Evolutionary conservation across 2,888 invertebrate genomes (phyloP).

Genomic region (Drosophila kambysellisi): DNA sequence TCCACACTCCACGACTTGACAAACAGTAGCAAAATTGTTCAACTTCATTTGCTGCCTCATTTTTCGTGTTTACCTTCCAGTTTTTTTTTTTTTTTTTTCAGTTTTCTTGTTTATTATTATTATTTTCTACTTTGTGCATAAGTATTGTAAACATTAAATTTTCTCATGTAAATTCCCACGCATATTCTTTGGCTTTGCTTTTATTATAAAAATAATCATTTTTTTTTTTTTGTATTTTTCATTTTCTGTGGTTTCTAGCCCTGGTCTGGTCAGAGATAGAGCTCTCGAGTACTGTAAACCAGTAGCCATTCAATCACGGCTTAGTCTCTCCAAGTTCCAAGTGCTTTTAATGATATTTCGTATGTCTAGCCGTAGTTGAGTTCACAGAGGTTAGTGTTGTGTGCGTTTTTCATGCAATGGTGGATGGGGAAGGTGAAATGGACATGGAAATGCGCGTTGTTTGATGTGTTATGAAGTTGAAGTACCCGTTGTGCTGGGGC

Average conservation of each 20-base stretch:
- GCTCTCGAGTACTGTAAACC: conserved; percentile 28
- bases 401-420: conserved; percentile 12
- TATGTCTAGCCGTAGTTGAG: conserved; percentile 24
- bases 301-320: conserved; percentile 50
- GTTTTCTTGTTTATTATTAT: conserved; percentile 37
- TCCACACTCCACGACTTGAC: conserved; percentile 42
- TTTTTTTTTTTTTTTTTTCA: conserved; percentile 15
- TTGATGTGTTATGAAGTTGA: conserved; percentile 52
- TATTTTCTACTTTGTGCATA: conserved; percentile 46
- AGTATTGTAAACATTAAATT: conserved; percentile 54
- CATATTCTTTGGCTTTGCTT: conserved; percentile 51
- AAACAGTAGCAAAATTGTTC: conserved; percentile 75
- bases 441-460: conserved; percentile 22
- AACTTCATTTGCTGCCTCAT: conserved; percentile 68
- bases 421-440: not conserved
- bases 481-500: conserved; percentile 42
- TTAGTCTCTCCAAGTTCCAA: conserved; percentile 12
- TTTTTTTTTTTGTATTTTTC: conserved; percentile 20
- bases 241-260: conserved; percentile 33
- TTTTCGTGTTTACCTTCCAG: conserved; percentile 45
- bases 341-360: conserved; percentile 42
- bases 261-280: conserved; percentile 27
- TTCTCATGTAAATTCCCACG: conserved; percentile 75
- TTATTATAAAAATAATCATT: conserved; percentile 61
- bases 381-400: conserved; percentile 42